A percentile compares a stretch with the other conserved stretches of the same genome.
Conservation (phyloP, 2,888 invertebrate species). For the Limnephilus lunatus region DNA sequence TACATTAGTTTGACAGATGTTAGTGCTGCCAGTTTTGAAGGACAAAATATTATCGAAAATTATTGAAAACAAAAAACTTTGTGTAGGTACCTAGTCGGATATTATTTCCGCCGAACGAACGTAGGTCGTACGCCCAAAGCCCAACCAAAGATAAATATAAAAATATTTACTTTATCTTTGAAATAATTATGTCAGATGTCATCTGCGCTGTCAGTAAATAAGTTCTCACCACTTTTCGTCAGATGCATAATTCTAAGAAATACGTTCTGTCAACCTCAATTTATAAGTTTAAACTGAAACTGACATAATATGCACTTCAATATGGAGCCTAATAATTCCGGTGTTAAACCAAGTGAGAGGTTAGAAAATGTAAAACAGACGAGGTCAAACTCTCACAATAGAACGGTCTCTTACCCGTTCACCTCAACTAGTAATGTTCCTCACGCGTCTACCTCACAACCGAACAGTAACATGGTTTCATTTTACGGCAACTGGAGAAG, state of each 20-base stretch:
- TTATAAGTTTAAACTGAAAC: slow-evolving; percentile 3
- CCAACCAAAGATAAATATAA: neutral
- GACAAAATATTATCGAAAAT: neutral
- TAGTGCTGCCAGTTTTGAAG: neutral
- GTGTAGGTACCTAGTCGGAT: too few species aligned
- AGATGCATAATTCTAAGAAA: slow-evolving; percentile 19
- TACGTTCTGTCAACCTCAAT: neutral
- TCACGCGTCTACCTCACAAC: slow-evolving; percentile 43
- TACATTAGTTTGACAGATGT: neutral
- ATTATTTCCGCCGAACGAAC: neutral
- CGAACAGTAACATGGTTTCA: slow-evolving; percentile 47
- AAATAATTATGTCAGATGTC: slow-evolving; percentile 47
- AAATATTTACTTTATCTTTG: neutral
- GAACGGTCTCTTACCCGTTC: slow-evolving; percentile 58
- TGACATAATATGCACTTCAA: slow-evolving; percentile 2
- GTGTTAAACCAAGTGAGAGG: slow-evolving; percentile 55
- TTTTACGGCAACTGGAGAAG: slow-evolving; percentile 55
- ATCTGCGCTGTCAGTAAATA: slow-evolving; percentile 28
- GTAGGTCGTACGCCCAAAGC: too few species aligned
- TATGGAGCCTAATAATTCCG: slow-evolving; percentile 56
- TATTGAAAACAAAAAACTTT: too few species aligned
- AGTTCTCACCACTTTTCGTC: neutral
- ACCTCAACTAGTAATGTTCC: slow-evolving; percentile 33
- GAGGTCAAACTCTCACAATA: slow-evolving; percentile 55
- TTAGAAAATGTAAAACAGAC: slow-evolving; percentile 54